Base-by-base conservation (phyloP, 2,797 vertebrate genomes). In the Xiphorhynchus erythropygius region DNA sequence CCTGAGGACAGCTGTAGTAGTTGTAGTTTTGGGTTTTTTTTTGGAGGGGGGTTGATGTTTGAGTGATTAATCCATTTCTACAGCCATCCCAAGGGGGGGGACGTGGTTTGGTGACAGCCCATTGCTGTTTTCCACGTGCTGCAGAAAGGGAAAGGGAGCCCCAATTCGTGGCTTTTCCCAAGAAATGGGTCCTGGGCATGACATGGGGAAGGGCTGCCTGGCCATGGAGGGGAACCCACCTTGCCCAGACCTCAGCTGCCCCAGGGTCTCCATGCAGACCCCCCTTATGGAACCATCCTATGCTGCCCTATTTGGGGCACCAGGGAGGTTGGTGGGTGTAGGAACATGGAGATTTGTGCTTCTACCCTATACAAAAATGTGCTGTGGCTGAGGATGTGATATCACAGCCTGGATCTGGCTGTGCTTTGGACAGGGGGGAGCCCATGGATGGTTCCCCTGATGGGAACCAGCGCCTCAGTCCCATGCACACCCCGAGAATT, bases 91-190 rank as follows among this genome's bases (percentile, higher is more conserved):
- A 4, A 33, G 52, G 39, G 50, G 50, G 9, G 9, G 55, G 49
- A 16, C 7, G 24, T 0, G 13, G 24, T 33, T 65, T 11, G 75
- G 52, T 22, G 71, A 5, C 7, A 14, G 65, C 55, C 12, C 5
- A 0, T 4, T 41, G 50, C 0, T 18, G 24, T 62, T n/a, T 30
- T 41, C 39, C 60, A 49, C 0, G 0, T 7, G 47, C 64, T 70
- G 53, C 67, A 67, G 90, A 49, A 77, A 41, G 1, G 23, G 33
- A 8, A 52, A 64, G 0, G 7, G 39, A 91, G 18, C 35, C 24
- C 39, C 39, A 75, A 2, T 0, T 81, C 65, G 10, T 14, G 65
- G 12, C 1, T 63, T 18, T 69, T 14, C 32, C 79, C 67, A 42
- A 70, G 9, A 53, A 89, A 57, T 1, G 6, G n/a, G 41, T 50